Base-by-base conservation (phyloP, 2,888 invertebrate genomes). In the Branchipolynoe longqiensis region DNA sequence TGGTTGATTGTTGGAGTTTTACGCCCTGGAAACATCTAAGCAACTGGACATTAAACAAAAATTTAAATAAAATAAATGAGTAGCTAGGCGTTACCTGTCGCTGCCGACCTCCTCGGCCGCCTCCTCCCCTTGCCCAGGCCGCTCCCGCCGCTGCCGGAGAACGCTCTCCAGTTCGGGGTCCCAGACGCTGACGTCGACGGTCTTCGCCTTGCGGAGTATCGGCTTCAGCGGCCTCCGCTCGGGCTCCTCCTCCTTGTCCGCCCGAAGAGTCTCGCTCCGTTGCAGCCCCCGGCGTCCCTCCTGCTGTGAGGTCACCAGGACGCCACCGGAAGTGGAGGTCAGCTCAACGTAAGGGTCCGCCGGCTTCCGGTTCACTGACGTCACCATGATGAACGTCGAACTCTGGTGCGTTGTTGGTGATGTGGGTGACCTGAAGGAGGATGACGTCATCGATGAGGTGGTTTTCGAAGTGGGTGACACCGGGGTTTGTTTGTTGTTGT, bases 81-180 rank as follows among this genome's bases (percentile, higher is more conserved):
- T n/a, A n/a, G n/a, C n/a, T n/a, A n/a, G n/a, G n/a, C n/a, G n/a
- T n/a, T n/a, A n/a, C n/a, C n/a, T n/a, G n/a, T n/a, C n/a, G n/a
- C n/a, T n/a, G n/a, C n/a, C n/a, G n/a, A n/a, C 62, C 14, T 62
- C 12, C 25, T 62, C n/a, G 28, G 14, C 28, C 14, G 82, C 74
- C 28, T 88, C 85, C 18, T 84, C 87, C 87, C 48, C 88, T 88
- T n/a, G 59, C 82, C 59, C 54, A 38, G 0, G 22, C 56, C 33
- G 18, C 48, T 64, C n/a, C 81, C 83, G 59, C n/a, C 62, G 14
- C 73, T 64, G 58, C 85, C 89, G 89, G 74, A 91, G 86, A 56
- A 90, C 91, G 31, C 87, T 86, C 0, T 90, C 90, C 56, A 91
- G 86, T 86, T 92, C 90, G 8, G 90, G 90, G 84, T 91, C 92